Conservation (phyloP, 2,797 vertebrate species). For the Cryptoblepharus egeriae region DNA sequence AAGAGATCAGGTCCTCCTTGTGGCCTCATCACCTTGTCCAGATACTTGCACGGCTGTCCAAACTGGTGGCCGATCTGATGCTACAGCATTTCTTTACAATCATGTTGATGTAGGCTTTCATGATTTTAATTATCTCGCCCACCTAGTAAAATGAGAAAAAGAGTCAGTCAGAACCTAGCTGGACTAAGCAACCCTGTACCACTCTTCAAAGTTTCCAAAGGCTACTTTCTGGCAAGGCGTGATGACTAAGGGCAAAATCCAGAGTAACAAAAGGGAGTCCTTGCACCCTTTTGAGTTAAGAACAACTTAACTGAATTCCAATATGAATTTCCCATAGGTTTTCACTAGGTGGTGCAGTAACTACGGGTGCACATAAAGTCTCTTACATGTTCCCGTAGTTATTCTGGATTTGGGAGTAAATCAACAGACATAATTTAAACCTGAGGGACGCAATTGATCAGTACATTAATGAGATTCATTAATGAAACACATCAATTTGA, state of each 20-base stretch:
- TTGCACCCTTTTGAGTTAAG: no score
- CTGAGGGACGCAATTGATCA: neutral
- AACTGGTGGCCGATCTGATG: conserved; percentile 85
- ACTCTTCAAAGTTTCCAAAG: neutral
- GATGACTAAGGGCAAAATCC: neutral
- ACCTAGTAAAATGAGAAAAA: conserved; percentile 76
- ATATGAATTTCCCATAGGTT: no score
- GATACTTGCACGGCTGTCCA: conserved; percentile 79
- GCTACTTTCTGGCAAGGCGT: neutral
- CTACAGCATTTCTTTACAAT: conserved; percentile 96
- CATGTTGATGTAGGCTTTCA: conserved; percentile 97
- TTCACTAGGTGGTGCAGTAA: no score
- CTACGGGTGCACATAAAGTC: no score
- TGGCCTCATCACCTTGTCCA: conserved; percentile 85
- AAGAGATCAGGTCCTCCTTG: neutral
- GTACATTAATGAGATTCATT: neutral
- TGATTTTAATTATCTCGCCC: conserved; percentile 93
- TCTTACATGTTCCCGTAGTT: no score
- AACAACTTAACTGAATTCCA: no score
- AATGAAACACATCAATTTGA: neutral
- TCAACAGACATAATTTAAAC: no score
- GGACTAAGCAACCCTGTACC: neutral
- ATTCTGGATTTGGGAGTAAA: neutral
- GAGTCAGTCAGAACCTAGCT: neutral
- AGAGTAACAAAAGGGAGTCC: no score